These are phyloP conservation scores for Spheniscus mendiculus DNA, from an alignment of 2,113 vertebrate genomes.

Conservation along the genomic window DNA sequence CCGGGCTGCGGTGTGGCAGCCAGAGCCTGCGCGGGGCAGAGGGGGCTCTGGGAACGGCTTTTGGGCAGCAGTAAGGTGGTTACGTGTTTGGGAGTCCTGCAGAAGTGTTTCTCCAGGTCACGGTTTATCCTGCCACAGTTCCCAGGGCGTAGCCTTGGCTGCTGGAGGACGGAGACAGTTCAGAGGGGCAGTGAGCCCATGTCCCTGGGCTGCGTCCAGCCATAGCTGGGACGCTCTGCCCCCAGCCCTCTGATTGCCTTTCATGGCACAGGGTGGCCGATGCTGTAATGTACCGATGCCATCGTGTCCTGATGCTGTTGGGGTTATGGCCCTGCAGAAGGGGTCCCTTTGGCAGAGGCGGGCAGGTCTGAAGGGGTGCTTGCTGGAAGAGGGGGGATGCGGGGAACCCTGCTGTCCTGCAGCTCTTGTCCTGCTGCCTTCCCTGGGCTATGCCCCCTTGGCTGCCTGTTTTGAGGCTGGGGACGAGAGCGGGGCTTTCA, in stretches of 20 bases:
- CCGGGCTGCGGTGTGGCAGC: not conserved
- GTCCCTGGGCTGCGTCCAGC: not conserved
- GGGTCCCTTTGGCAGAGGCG: not conserved
- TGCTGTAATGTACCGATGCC: not conserved
- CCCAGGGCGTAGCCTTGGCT: not conserved
- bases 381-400: not conserved
- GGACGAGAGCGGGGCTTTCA: accelerated
- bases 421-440: not conserved
- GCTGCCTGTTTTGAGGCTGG: not conserved
- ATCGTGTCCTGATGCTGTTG: accelerated
- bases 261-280: accelerated
- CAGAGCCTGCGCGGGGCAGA: accelerated
- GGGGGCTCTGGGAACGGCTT: accelerated
- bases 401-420: not conserved
- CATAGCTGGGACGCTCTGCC: not conserved
- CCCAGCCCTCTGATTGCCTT: not conserved
- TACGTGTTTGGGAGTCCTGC: accelerated
- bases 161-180: accelerated
- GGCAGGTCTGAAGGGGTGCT: not conserved
- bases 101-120: not conserved
- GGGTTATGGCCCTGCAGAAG: not conserved
- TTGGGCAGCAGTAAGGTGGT: not conserved
- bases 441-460: not conserved
- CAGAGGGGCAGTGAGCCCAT: accelerated
- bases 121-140: accelerated